phyloP scores from a whole-genome alignment of 2,113 vertebrate genomes.

The Mirza zaza region DNA sequence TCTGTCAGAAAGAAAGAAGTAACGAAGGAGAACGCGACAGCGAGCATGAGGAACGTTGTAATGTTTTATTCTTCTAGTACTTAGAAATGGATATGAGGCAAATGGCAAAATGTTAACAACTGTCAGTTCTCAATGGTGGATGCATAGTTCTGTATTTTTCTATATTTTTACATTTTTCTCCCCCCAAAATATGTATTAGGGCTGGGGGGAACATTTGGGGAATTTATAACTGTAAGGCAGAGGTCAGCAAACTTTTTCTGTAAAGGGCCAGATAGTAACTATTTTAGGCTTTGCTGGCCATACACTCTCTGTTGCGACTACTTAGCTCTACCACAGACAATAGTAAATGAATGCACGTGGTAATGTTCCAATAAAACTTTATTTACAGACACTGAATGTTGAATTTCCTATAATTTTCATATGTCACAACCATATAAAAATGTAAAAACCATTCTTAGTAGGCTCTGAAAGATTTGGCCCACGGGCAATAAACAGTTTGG shows the following conservation, averaged over 20 bases:
- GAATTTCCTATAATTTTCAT: neutral
- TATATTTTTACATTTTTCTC: neutral
- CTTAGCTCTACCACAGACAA: neutral
- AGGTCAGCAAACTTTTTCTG: neutral
- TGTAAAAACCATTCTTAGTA: neutral
- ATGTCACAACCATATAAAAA: neutral
- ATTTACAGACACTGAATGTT: neutral
- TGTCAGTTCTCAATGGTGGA: neutral
- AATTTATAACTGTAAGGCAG: neutral
- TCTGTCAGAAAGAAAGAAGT: neutral
- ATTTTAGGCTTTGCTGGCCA: neutral
- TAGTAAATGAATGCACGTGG: neutral
- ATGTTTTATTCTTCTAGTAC: neutral
- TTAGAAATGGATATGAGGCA: slow-evolving; percentile 1
- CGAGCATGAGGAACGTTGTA: neutral
- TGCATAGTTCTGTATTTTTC: neutral
- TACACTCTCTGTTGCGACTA: neutral
- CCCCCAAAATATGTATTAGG: neutral
- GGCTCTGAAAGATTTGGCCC: neutral
- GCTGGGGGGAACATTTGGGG: neutral
- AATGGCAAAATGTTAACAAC: neutral
- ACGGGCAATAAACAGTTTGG: neutral
- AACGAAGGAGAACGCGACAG: neutral
- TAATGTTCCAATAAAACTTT: slow-evolving; percentile 9
- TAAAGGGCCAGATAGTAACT: neutral